Conservation (phyloP, 2,113 vertebrate species). For the Oceanodroma tethys region DNA sequence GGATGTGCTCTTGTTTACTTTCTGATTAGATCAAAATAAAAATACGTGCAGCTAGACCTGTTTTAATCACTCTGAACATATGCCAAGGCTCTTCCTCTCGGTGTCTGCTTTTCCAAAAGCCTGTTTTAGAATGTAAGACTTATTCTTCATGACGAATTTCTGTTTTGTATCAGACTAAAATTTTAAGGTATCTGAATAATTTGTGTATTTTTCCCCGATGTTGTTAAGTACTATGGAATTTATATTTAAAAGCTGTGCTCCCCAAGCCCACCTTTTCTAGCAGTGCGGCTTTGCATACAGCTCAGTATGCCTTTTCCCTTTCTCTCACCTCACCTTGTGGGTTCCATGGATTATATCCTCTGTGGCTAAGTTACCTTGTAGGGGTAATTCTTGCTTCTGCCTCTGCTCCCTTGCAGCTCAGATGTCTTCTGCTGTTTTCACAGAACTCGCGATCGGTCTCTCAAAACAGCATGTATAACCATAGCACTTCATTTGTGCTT, state of each 20-base stretch:
- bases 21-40: constrained; percentile 50
- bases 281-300: not conserved
- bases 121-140: not conserved
- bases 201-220: not conserved
- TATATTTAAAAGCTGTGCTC: not conserved
- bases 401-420: not conserved
- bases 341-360: not conserved
- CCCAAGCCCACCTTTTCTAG: not conserved
- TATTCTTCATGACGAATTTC: accelerated
- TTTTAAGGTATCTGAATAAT: not conserved
- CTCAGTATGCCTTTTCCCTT: not conserved
- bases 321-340: not conserved
- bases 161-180: not conserved
- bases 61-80: not conserved
- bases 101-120: not conserved
- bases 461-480: not conserved
- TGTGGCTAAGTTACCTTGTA: not conserved
- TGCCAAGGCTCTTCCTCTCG: not conserved
- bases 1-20: constrained; percentile 28
- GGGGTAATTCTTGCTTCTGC: not conserved
- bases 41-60: not conserved
- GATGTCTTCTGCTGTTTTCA: not conserved
- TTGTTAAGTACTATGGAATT: not conserved
- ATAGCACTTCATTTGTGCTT: not conserved
- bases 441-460: accelerated